Percentiles rank a stretch among this genome's conserved stretches.
These are phyloP conservation scores for Tenthredo distinguenda DNA, from an alignment of 2,888 invertebrate genomes.

Conservation along the genomic window DNA sequence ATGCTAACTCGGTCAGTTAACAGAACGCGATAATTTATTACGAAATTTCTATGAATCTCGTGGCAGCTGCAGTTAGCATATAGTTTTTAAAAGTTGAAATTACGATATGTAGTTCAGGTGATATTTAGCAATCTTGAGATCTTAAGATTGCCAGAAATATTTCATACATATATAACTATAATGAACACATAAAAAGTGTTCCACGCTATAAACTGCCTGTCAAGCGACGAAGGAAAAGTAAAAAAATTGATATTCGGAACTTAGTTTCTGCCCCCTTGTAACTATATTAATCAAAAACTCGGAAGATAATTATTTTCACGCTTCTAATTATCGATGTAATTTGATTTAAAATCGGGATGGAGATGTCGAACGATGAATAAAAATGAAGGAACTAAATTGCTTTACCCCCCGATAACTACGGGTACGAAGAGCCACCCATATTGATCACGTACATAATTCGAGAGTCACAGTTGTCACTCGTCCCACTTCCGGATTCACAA, in stretches of 20 bases:
- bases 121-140: background rate
- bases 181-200: background rate
- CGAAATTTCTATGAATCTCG: background rate
- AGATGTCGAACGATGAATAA: background rate
- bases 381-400: background rate
- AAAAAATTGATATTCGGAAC: background rate
- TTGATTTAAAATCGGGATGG: background rate
- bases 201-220: background rate
- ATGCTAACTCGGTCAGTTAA: slow-evolving; percentile 10
- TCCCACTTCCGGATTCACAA: slow-evolving; percentile 64
- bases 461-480: slow-evolving; percentile 58
- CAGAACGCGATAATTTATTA: slow-evolving; percentile 36
- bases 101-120: background rate
- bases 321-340: background rate
- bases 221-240: background rate
- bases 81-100: background rate
- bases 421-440: background rate
- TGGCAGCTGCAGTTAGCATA: background rate
- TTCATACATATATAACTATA: background rate
- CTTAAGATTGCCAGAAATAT: slow-evolving; percentile 14
- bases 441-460: slow-evolving; percentile 55
- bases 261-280: background rate
- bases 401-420: background rate
- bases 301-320: background rate
- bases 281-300: background rate